Percentiles rank a stretch among this genome's conserved stretches.
Evolutionary conservation across 92 coral and sea anemone species (phyloP).

Genomic region (Actinostola sp.): DNA sequence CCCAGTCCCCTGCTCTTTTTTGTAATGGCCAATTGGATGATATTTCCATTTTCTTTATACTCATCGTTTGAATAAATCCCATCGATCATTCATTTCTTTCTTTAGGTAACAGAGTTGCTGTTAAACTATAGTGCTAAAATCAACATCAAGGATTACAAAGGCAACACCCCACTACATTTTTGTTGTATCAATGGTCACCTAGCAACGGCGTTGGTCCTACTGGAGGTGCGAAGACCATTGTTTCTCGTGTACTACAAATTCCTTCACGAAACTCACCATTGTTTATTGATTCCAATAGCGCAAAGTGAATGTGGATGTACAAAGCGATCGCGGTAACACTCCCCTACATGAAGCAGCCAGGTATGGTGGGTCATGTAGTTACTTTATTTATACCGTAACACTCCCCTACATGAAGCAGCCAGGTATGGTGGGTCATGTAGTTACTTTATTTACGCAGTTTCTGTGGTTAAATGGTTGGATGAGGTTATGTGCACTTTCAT

Average conservation of each 20-base stretch:
- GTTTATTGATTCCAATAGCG: conserved; percentile 42
- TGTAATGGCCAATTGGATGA: too few species aligned
- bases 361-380: conserved; percentile 34
- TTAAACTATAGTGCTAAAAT: conserved; percentile 79
- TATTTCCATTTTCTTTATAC: too few species aligned
- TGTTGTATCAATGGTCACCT: conserved; percentile 89
- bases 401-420: conserved; percentile 97
- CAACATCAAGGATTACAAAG: conserved; percentile 75
- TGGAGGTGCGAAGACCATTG: conserved; percentile 62
- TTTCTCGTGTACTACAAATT: neutral
- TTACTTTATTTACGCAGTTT: too few species aligned
- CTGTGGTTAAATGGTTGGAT: too few species aligned
- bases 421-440: conserved; percentile 64
- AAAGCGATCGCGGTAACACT: conserved; percentile 90
- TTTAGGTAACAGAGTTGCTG: conserved; percentile 75
- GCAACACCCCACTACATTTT: conserved; percentile 88
- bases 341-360: conserved; percentile 98
- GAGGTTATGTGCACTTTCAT: too few species aligned
- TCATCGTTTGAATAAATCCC: too few species aligned
- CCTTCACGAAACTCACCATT: neutral
- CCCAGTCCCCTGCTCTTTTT: too few species aligned
- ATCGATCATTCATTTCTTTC: neutral
- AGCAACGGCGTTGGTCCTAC: conserved; percentile 81
- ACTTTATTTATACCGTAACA: conserved; percentile 29
- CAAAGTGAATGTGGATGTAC: conserved; percentile 70